Evolutionary conservation across 2,888 invertebrate species (phyloP).

Genomic region (Drosophila sordidapex): DNA sequence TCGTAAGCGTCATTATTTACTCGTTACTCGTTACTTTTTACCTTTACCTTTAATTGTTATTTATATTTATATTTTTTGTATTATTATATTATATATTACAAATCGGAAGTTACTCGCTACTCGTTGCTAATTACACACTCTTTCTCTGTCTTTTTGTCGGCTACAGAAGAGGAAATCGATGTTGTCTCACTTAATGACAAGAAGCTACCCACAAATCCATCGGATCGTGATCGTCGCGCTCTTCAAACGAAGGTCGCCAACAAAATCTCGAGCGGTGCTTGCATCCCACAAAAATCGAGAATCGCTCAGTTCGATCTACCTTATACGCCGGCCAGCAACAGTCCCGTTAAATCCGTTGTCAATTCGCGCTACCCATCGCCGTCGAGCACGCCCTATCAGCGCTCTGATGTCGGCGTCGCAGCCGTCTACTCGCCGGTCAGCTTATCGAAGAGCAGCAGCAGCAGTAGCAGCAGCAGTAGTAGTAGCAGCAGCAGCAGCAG

Average conservation of each 20-base stretch:
- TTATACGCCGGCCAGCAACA: constrained; percentile 82
- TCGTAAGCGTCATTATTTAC: not conserved
- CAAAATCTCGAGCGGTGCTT: constrained; percentile 84
- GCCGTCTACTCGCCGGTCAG: constrained; percentile 55
- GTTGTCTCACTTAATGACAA: constrained; percentile 90
- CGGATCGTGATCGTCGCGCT: constrained; percentile 89
- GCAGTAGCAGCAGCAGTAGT: constrained; percentile 81
- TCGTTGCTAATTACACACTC: not conserved
- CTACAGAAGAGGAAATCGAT: constrained; percentile 90
- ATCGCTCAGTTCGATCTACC: constrained; percentile 68
- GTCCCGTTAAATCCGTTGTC: constrained; percentile 81
- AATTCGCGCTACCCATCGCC: constrained; percentile 83
- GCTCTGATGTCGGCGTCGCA: constrained; percentile 8
- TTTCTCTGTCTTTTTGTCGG: constrained; percentile 1
- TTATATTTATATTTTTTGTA: no score
- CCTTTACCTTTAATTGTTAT: no score
- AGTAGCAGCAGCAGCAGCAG: constrained; percentile 37
- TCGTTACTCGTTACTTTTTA: not conserved
- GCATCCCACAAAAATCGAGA: constrained; percentile 72
- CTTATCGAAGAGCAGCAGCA: constrained; percentile 83
- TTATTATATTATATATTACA: no score
- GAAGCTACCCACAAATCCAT: constrained; percentile 89
- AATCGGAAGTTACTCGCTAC: not conserved
- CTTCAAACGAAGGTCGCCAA: constrained; percentile 87
- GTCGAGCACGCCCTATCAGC: constrained; percentile 78